Evolutionary conservation across 2,113 vertebrate genomes (phyloP).

Genomic region (Hydrolagus affinis): DNA sequence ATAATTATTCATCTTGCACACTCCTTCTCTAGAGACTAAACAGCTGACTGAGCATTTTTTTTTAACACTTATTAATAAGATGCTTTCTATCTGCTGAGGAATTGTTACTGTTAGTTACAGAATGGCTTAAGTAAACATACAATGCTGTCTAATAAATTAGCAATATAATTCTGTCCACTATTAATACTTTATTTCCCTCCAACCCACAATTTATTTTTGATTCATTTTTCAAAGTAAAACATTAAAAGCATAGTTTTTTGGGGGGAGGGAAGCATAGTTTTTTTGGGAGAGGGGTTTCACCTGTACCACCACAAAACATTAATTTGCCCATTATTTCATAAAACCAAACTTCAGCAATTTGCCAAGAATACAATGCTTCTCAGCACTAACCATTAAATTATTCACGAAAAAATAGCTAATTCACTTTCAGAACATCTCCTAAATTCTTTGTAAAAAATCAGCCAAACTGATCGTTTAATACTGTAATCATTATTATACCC

Average conservation of each 20-base stretch:
- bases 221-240: background rate
- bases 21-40: background rate
- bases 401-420: no score
- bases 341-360: no score
- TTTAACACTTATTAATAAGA: background rate
- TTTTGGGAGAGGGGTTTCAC: no score
- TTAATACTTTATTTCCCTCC: background rate
- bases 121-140: background rate
- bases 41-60: background rate
- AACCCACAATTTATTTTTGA: background rate
- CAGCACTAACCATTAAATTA: no score
- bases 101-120: background rate
- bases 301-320: no score
- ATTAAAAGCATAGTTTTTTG: background rate
- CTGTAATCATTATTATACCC: no score
- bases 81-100: background rate
- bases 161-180: background rate
- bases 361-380: no score
- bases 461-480: no score
- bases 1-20: slow-evolving; percentile 2
- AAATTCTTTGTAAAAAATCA: no score
- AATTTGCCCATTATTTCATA: no score
- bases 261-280: no score
- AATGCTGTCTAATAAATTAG: background rate
- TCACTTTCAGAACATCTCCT: no score